These are phyloP conservation scores for Listronotus bonariensis DNA, from an alignment of 1,140 invertebrate genomes.

Conservation along the genomic window DNA sequence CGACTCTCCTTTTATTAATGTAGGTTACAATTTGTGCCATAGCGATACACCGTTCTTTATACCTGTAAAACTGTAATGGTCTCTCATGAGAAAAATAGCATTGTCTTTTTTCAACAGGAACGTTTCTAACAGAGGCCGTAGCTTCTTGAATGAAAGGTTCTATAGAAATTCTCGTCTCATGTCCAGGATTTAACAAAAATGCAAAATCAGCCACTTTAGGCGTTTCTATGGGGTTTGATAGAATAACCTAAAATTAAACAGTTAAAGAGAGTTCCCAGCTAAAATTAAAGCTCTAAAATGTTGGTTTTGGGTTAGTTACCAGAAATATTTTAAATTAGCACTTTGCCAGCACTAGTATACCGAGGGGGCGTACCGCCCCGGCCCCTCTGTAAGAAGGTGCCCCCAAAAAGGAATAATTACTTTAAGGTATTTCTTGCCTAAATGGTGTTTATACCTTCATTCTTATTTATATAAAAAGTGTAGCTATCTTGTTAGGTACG, in stretches of 20 bases:
- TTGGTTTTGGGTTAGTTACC: no score
- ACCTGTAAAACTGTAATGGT: slow-evolving; percentile 69
- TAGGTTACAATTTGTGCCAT: neutral
- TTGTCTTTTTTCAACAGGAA: slow-evolving; percentile 69
- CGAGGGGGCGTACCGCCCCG: no score
- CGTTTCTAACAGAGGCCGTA: slow-evolving; percentile 60
- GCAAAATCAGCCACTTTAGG: slow-evolving; percentile 77
- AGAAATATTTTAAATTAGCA: no score
- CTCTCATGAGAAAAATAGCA: slow-evolving; percentile 77
- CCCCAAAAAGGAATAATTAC: no score
- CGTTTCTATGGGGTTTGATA: slow-evolving; percentile 76
- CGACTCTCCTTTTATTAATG: neutral
- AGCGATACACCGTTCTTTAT: neutral
- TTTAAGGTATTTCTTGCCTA: no score
- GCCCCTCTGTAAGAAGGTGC: no score
- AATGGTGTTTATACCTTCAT: no score
- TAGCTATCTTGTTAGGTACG: no score
- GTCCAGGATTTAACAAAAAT: slow-evolving; percentile 68
- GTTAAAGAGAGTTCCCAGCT: neutral
- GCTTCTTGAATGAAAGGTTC: slow-evolving; percentile 69
- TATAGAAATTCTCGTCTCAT: slow-evolving; percentile 69
- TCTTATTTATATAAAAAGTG: no score
- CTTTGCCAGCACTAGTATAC: no score
- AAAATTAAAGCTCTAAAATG: no score
- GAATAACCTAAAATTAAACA: slow-evolving; percentile 61